Base-by-base conservation (phyloP, 2,797 vertebrate species). In the Poeciliopsis paucimaculata region DNA sequence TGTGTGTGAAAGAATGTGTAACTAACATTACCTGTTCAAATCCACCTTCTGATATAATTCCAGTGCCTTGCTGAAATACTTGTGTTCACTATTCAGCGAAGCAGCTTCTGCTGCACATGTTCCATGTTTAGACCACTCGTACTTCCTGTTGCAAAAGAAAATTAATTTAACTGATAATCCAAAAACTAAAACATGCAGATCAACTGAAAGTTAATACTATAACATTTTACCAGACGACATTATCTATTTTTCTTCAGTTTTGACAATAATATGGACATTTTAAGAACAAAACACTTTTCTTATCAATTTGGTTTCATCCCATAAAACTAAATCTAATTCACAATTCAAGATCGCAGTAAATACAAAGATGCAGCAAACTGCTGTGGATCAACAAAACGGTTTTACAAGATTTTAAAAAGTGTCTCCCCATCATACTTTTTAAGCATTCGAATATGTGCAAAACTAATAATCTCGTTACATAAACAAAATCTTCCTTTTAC, bases 121-220 rank as follows among this genome's bases (percentile, higher is more conserved):
- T 2, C 98, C 98, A 0, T 99, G 98, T 86, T 99, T 99, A 1
- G 90, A 80, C 98, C 98, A 99, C 82, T 99, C 98, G 9, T 99
- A 97, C 46, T 95, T 98, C 98, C 98, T 99, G 73, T 84, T 72
- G 23, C 84, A 76, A 84, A 46, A 79, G 26, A 39, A 36, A 6
- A 41, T 36, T 47, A 3, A 18, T 28, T 51, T 39, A 15, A 41
- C 26, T 15, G 13, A 15, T 16, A 13, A 31, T 15, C 9, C 31
- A 75, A 26, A 53, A 41, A 55, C 39, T 13, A 74, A 39, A n/a
- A 55, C 36, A 68, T 41, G 12, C 68, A 45, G 49, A 55, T n/a
- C 3, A 55, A 8, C 12, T 41, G 34, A 9, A 20, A 41, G n/a
- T n/a, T 45, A 46, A 57, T 39, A 36, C 16, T 20, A 49, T 36